Percentiles rank a stretch among this genome's conserved stretches.
These are phyloP conservation scores for Drosophila sp. DNA, from an alignment of 1,140 invertebrate species.

Conservation along the genomic window DNA sequence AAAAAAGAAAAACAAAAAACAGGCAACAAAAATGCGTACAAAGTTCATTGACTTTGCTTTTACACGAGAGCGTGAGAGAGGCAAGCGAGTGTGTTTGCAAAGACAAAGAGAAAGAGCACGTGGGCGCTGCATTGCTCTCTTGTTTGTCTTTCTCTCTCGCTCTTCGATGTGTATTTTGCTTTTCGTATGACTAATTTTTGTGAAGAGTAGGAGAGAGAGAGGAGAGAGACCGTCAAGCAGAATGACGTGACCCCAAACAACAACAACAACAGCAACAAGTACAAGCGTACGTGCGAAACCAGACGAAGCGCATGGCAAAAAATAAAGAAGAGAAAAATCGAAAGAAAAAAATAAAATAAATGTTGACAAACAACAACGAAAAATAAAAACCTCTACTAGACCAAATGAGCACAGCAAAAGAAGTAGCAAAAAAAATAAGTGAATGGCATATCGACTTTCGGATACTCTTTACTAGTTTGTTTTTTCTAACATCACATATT, in stretches of 20 bases:
- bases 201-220: neutral
- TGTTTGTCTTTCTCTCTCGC: neutral
- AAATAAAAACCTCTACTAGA: constrained; percentile 25
- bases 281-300: constrained; percentile 71
- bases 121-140: constrained; percentile 45
- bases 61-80: constrained; percentile 49
- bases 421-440: constrained; percentile 23
- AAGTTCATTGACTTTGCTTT: constrained; percentile 78
- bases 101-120: constrained; percentile 41
- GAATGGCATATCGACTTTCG: too few relatives aligned
- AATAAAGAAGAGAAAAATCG: constrained; percentile 11
- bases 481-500: too few relatives aligned
- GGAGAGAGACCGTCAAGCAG: constrained; percentile 12
- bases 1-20: constrained; percentile 42
- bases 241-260: constrained; percentile 76
- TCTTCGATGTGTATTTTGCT: neutral
- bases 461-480: too few relatives aligned
- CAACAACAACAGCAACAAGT: constrained; percentile 79
- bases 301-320: constrained; percentile 68
- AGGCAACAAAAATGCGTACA: constrained; percentile 71
- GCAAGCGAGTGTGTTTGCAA: constrained; percentile 42
- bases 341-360: constrained; percentile 36
- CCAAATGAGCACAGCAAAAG: constrained; percentile 61
- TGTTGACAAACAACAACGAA: constrained; percentile 52
- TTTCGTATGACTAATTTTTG: constrained; percentile 18